Evolutionary conservation across 2,888 invertebrate species (phyloP).

Genomic region (Petrolisthes manimaculis): DNA sequence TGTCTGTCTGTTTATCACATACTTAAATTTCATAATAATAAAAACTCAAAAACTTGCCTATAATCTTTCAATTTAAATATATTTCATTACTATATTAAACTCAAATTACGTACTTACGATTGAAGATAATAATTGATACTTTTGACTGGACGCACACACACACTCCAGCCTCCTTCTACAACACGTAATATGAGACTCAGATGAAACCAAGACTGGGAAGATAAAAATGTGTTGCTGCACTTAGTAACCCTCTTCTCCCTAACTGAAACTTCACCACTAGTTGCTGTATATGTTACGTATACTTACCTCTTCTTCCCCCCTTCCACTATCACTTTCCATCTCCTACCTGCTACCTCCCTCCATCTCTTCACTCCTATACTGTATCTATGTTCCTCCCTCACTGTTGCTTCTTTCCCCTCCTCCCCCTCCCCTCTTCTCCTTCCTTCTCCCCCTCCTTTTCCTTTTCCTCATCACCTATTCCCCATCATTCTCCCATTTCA

Average conservation of each 20-base stretch:
- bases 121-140: too few species aligned
- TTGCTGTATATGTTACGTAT: background rate
- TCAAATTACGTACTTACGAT: too few species aligned
- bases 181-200: too few species aligned
- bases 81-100: too few species aligned
- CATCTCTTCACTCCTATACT: background rate
- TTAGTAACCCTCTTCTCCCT: background rate
- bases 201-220: too few species aligned
- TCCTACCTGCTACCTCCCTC: background rate
- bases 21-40: background rate
- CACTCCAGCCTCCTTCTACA: too few species aligned
- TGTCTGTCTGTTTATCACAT: background rate
- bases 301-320: background rate
- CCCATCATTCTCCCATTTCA: background rate
- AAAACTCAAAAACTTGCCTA: too few species aligned
- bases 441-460: background rate
- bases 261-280: background rate
- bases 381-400: background rate
- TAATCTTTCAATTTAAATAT: too few species aligned
- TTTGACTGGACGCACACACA: too few species aligned
- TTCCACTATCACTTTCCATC: background rate
- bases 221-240: background rate
- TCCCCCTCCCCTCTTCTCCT: background rate
- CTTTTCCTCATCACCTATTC: background rate
- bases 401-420: background rate